Evolutionary conservation across 2,888 invertebrate genomes (phyloP), one percentile per base, ranked within the genome.

Genomic region (Drosophila emarginata): DNA sequence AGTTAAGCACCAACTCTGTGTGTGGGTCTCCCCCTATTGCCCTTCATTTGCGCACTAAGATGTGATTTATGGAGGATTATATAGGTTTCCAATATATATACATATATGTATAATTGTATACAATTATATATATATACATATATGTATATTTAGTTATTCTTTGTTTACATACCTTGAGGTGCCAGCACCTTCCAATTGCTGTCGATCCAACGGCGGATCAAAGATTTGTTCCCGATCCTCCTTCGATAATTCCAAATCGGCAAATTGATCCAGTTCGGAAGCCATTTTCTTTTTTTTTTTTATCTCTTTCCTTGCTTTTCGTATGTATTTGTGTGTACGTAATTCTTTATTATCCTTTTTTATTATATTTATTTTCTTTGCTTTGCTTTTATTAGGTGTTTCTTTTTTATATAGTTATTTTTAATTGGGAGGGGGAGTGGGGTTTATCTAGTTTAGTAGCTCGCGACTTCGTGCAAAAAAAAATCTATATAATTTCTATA

Each of bases 221-320:
- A 95, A 95, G 89, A 94, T 94, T 92, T 95, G 95, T 92, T 95
- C 95, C 84, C 94, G 94, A 91, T 95, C 95, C 90, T 95, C 95
- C 90, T 95, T 94, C 74, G 94, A 94, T 78, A 94, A 92, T 90
- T 94, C 94, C 88, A 94, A 93, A 89, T 95, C 95, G 91, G 94
- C 94, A 92, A 95, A 95, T 91, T 95, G 95, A 91, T 94, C 92
- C 88, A 92, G 87, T 88, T 92, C 91, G 78, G 92, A 91, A 80
- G 91, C 87, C 92, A 92, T 92, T 86, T 88, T 79, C 9, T 53
- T 26, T 72, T 78, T 50, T 64, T 67, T 50, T 15, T 11, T 12
- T 32, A 11, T 86, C 70, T 28, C 37, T 63, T 23, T 58, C 56
- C 52, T 61, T 69, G 67, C 60, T 74, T 67, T 59, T 73, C 18